Conservation (phyloP, 2,113 vertebrate genomes). For the Macquaria ambigua region DNA sequence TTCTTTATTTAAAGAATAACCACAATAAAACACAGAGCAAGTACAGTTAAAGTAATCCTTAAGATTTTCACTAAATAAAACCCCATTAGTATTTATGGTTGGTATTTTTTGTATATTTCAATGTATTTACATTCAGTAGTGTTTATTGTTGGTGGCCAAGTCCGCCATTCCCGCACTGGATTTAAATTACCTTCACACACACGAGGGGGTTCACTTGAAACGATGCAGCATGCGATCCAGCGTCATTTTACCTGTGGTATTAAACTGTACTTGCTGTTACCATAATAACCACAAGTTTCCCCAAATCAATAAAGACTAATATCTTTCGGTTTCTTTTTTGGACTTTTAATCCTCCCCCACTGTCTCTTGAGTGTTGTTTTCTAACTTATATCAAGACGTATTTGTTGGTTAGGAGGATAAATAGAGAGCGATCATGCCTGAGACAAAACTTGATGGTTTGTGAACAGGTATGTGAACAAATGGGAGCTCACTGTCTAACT, state of each 20-base stretch:
- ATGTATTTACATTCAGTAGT: background rate
- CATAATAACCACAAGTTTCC: background rate
- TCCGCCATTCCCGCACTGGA: background rate
- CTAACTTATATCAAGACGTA: background rate
- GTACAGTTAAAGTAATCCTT: background rate
- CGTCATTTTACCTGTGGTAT: background rate
- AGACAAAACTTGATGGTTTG: no score
- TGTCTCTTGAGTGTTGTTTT: no score
- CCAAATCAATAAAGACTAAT: no score
- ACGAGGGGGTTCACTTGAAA: background rate
- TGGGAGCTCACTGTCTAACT: background rate
- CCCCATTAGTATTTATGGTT: background rate
- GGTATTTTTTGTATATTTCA: background rate
- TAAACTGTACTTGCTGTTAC: background rate
- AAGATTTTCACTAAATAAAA: background rate
- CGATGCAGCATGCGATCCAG: background rate
- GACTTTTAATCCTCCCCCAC: no score
- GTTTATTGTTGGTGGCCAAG: background rate
- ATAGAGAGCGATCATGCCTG: no score
- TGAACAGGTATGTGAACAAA: no score
- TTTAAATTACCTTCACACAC: background rate
- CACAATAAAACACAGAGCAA: background rate
- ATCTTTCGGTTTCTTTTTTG: no score
- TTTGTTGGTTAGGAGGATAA: no score
- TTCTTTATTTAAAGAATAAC: background rate